phyloP scores from a whole-genome alignment of 1,140 invertebrate species.

The Trachymyrmex cornetzi region DNA sequence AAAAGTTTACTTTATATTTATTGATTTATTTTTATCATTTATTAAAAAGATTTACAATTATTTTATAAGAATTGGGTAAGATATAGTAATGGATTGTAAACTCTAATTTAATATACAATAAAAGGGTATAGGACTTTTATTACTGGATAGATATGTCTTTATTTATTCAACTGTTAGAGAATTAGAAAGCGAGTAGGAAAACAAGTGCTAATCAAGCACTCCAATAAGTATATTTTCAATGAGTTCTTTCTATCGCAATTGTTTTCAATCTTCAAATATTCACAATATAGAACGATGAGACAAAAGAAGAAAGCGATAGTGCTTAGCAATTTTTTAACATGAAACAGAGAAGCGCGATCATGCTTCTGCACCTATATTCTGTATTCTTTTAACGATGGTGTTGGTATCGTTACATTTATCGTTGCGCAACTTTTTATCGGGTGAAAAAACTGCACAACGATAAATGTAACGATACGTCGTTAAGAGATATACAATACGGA shows the following conservation, averaged over 20 bases:
- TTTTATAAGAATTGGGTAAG: background rate
- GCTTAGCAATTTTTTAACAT: background rate
- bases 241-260: background rate
- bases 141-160: background rate
- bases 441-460: too few species aligned
- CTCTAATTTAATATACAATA: background rate
- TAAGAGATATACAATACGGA: too few species aligned
- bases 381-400: too few species aligned
- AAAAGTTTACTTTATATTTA: conserved; percentile 54
- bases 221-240: background rate
- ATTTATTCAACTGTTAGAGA: background rate
- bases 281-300: background rate
- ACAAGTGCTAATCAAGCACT: background rate
- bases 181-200: background rate
- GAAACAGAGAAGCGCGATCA: background rate
- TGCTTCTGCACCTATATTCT: too few species aligned
- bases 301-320: background rate
- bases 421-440: too few species aligned
- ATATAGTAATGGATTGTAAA: background rate
- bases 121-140: background rate
- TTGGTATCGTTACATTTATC: too few species aligned
- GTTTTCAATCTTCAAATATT: background rate
- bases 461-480: too few species aligned
- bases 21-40: conserved; percentile 24
- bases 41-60: conserved; percentile 46